Evolutionary conservation across 2,113 vertebrate species (phyloP).

Genomic region (Chionomys nivalis): DNA sequence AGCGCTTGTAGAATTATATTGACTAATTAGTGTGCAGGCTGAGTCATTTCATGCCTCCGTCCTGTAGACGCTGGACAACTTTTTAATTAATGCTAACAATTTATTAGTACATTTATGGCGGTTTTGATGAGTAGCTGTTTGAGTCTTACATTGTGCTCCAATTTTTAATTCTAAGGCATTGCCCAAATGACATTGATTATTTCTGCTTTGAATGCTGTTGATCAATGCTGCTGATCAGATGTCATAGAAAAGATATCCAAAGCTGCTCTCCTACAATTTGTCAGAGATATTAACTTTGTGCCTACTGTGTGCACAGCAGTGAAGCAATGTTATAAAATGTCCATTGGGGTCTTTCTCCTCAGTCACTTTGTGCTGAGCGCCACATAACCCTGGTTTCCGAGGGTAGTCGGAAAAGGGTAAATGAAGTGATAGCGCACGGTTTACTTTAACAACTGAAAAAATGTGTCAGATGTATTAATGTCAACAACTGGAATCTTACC

Average conservation of each 20-base stretch:
- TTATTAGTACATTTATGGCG: conserved; percentile 19
- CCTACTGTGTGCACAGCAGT: conserved; percentile 24
- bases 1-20: background rate
- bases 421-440: conserved; percentile 84
- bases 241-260: background rate
- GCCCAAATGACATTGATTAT: background rate
- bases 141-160: background rate
- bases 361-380: conserved; percentile 72
- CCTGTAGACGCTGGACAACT: background rate
- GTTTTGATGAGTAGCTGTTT: background rate
- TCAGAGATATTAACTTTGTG: background rate
- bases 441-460: conserved; percentile 89
- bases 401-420: conserved; percentile 80
- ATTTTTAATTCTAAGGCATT: conserved; percentile 6
- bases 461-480: conserved; percentile 91
- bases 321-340: conserved; percentile 55
- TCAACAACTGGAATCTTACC: conserved; percentile 93
- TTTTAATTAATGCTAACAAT: conserved; percentile 26
- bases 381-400: conserved; percentile 65
- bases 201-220: conserved; percentile 38
- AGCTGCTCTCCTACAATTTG: conserved; percentile 27
- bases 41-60: background rate
- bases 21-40: background rate
- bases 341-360: conserved; percentile 66
- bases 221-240: background rate